Base-by-base conservation (phyloP, 2,888 invertebrate genomes). In the Toxonevra muliebris region DNA sequence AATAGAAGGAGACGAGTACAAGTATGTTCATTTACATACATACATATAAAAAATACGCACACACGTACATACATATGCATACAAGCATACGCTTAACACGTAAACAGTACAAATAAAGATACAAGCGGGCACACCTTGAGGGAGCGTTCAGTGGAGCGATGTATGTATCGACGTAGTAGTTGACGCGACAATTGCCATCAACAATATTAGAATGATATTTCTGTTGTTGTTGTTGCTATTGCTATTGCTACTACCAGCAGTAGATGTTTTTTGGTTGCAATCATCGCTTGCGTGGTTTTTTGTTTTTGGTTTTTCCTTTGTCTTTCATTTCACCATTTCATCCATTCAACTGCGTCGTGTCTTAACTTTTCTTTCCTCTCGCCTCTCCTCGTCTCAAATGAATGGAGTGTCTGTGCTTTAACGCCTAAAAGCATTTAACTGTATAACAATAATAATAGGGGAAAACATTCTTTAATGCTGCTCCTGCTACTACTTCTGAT, bases 401-500 rank as follows among this genome's bases (percentile, higher is more conserved):
- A 30, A 4, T 30, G 30, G 58, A 57, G 60, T 68, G 54, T 54
- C 40, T 41, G 52, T 13, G 54, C 55, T 64, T 40, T 41, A 42
- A 50, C 64, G 68, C 68, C 68, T 61, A 68, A 64, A 64, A 68
- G 64, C 68, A 68, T 61, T 64, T 64, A 64, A 68, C 64, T 59
- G 17, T 52, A 42, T 59, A 42, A 19, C 15, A 30, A 30, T 19
- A 19, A 17, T 17, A 17, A 54, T n/a, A 20, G 19, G 54, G n/a
- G 60, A 48, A 11, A 13, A 15, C 43, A 30, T 30, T 30, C 30
- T 7, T 30, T 2, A 30, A 30, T 30, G 30, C 30, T 30, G 30
- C 30, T 30, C 30, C 30, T 30, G 30, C 30, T 30, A 30, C n/a
- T 30, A 30, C 30, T 30, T 30, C n/a, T n/a, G n/a, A n/a, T n/a